Evolutionary conservation across 2,888 invertebrate genomes (phyloP).

Genomic region (Microchrysa polita): DNA sequence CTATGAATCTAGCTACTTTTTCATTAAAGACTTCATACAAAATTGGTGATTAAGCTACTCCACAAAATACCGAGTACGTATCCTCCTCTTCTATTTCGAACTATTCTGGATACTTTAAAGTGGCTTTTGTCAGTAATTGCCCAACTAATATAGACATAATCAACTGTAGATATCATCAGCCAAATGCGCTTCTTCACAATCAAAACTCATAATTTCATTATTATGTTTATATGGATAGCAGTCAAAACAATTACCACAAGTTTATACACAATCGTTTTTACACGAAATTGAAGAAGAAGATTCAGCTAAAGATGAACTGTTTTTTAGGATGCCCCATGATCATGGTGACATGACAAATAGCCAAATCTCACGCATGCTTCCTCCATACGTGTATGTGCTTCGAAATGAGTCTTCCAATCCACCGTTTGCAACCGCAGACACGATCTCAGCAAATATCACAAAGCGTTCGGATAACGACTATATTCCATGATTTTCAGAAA

Average conservation of each 20-base stretch:
- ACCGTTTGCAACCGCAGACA: not conserved
- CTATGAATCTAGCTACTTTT: too few relatives aligned
- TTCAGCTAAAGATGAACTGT: not conserved
- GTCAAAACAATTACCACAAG: slow-evolving; percentile 36
- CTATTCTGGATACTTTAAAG: not conserved
- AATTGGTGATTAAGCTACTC: not conserved
- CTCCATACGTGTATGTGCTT: not conserved
- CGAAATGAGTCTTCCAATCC: slow-evolving; percentile 51
- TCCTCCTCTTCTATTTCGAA: not conserved
- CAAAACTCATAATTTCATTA: slow-evolving; percentile 39
- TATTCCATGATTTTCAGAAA: slow-evolving; percentile 62
- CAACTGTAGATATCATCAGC: not conserved
- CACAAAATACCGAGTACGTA: too few relatives aligned
- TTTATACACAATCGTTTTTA: not conserved
- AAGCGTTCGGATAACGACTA: slow-evolving; percentile 59
- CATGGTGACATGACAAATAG: slow-evolving; percentile 43
- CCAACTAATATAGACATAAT: slow-evolving; percentile 34
- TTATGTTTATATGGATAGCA: slow-evolving; percentile 21
- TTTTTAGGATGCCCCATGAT: slow-evolving; percentile 26
- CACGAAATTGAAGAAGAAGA: not conserved
- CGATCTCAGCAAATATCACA: slow-evolving; percentile 14
- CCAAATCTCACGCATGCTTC: slow-evolving; percentile 46
- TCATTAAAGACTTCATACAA: not conserved
- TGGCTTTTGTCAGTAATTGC: slow-evolving; percentile 6
- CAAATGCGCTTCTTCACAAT: slow-evolving; percentile 20